Conservation (phyloP, 1,140 invertebrate genomes). For the Hydropsyche tenuis region DNA sequence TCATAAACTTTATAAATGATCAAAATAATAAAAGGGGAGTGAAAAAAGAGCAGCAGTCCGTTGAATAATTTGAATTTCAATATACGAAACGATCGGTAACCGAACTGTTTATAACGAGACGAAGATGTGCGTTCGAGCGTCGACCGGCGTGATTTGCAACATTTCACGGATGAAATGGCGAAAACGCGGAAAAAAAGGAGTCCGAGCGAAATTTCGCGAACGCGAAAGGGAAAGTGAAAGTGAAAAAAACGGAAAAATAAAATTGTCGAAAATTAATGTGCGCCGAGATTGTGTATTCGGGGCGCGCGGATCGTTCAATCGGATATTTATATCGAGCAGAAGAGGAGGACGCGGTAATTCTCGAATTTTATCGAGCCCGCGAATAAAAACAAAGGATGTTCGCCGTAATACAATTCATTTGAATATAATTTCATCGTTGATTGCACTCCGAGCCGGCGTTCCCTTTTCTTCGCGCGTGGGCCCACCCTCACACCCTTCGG, state of each 20-base stretch:
- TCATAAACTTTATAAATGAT: too few species aligned
- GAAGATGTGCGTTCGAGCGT: constrained; percentile 17
- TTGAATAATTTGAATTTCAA: background rate
- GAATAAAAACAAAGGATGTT: constrained; percentile 24
- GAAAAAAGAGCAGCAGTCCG: too few species aligned
- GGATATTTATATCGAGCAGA: constrained; percentile 32
- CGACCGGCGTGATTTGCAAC: constrained; percentile 1
- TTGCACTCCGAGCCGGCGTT: constrained; percentile 35
- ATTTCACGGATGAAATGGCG: constrained; percentile 22
- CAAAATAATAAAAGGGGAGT: too few species aligned
- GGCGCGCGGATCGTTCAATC: constrained; percentile 13
- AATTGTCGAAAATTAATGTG: constrained; percentile 13
- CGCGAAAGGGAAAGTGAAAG: background rate
- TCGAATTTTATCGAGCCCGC: background rate
- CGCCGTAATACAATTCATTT: constrained; percentile 37
- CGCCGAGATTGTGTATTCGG: constrained; percentile 18
- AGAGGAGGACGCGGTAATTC: constrained; percentile 5
- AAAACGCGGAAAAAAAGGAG: background rate
- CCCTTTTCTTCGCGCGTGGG: background rate
- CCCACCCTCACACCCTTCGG: background rate
- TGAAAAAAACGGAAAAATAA: background rate
- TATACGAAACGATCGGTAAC: background rate
- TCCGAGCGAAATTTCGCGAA: background rate
- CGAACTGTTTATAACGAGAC: background rate
- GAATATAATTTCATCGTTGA: constrained; percentile 48